Evolutionary conservation across 2,888 invertebrate species (phyloP).

Genomic region (Volucella bombylans): DNA sequence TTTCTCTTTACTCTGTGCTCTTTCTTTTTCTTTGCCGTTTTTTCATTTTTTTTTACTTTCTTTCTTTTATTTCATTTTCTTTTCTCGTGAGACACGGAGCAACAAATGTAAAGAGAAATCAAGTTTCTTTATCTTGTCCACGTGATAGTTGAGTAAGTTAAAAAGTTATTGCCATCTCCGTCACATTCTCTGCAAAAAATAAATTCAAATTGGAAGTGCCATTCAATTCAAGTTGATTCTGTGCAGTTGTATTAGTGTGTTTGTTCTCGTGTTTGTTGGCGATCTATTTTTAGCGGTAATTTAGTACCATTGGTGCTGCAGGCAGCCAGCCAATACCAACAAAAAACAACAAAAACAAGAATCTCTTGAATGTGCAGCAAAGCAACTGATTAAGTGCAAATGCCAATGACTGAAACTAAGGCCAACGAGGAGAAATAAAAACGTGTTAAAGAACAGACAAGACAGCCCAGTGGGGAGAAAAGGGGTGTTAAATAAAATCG

Average conservation of each 20-base stretch:
- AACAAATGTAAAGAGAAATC: too few relatives aligned
- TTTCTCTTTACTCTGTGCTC: slow-evolving; percentile 16
- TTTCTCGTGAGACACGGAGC: too few relatives aligned
- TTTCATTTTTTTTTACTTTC: too few relatives aligned
- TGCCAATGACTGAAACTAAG: slow-evolving; percentile 37
- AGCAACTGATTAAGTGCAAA: slow-evolving; percentile 41
- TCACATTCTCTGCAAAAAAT: neutral
- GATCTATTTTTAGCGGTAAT: slow-evolving; percentile 48
- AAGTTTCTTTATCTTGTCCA: neutral
- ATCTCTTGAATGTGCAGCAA: slow-evolving; percentile 18
- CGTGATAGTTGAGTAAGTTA: neutral
- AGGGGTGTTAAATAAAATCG: neutral
- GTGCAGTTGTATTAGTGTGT: too few relatives aligned
- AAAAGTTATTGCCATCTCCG: neutral
- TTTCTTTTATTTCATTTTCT: too few relatives aligned
- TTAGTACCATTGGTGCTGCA: neutral
- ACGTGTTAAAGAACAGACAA: neutral
- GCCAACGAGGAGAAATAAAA: neutral
- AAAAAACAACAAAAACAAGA: neutral
- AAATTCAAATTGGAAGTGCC: neutral
- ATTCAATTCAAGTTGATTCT: neutral
- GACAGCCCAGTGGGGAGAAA: neutral
- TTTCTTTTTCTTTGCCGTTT: too few relatives aligned
- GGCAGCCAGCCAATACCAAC: too few relatives aligned
- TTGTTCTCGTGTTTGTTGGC: neutral